A percentile compares a stretch with the other conserved stretches of the same genome.
phyloP scores from a whole-genome alignment of 2,113 vertebrate genomes.

The Tyto alba region DNA sequence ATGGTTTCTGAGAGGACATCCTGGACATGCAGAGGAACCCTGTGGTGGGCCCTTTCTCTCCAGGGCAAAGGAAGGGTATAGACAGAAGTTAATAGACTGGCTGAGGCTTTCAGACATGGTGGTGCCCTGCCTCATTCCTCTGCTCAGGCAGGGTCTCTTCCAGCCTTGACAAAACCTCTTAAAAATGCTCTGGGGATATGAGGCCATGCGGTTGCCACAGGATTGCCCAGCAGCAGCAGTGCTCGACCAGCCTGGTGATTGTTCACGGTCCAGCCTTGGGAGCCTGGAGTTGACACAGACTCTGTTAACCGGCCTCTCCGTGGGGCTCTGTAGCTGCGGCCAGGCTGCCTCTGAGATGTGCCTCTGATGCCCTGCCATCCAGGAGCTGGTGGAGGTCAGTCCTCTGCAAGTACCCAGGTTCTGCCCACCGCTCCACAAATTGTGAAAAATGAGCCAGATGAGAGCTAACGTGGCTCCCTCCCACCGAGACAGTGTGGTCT shows the following conservation, averaged over 20 bases:
- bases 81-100: background rate
- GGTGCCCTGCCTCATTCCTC: background rate
- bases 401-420: background rate
- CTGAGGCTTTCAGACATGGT: background rate
- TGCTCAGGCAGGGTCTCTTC: background rate
- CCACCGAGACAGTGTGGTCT: background rate
- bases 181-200: background rate
- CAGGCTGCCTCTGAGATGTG: background rate
- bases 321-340: background rate
- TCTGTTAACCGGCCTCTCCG: background rate
- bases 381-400: background rate
- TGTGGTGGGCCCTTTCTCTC: background rate
- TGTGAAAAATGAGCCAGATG: background rate
- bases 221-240: fast-evolving
- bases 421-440: background rate
- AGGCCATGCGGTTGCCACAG: background rate
- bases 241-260: background rate
- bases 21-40: background rate
- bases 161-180: background rate
- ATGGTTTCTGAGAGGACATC: background rate
- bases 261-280: background rate
- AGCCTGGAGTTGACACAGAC: background rate
- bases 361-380: background rate
- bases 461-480: background rate
- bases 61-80: background rate